A percentile compares a stretch with the other conserved stretches of the same genome.
Conservation (phyloP, 1,140 invertebrate species). For the Hyposmocoma kahamanoa region DNA sequence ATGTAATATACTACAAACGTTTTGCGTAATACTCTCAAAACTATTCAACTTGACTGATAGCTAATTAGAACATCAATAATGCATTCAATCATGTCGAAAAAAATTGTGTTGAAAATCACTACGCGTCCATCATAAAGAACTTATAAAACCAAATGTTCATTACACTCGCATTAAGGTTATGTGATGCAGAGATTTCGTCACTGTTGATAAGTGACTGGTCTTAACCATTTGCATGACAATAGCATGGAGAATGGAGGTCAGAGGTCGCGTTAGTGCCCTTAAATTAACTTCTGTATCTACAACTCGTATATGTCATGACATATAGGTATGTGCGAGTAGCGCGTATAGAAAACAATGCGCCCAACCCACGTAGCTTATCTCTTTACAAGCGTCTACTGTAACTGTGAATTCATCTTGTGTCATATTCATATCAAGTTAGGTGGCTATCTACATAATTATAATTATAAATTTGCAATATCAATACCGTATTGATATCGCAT, state of each 20-base stretch:
- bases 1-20: no score
- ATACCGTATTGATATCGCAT: slow-evolving; percentile 15
- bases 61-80: no score
- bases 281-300: slow-evolving; percentile 31
- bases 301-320: no score
- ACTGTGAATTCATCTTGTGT: slow-evolving; percentile 39
- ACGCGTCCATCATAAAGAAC: no score
- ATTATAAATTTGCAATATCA: slow-evolving; percentile 22
- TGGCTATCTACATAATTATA: no score
- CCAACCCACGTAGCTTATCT: slow-evolving; percentile 43
- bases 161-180: no score
- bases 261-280: slow-evolving; percentile 49
- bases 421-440: slow-evolving; percentile 20
- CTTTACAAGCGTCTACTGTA: slow-evolving; percentile 39
- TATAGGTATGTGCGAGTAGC: slow-evolving; percentile 25
- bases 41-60: no score
- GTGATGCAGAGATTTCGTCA: slow-evolving; percentile 18
- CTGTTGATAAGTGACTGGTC: slow-evolving; percentile 30
- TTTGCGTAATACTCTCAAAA: no score
- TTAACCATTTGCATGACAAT: slow-evolving; percentile 54
- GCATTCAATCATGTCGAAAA: no score
- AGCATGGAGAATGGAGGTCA: slow-evolving; percentile 39
- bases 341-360: slow-evolving; percentile 44
- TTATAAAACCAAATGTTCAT: no score
- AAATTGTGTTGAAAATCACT: no score